Conservation (phyloP, 2,888 invertebrate genomes). For the Andrena hattorfiana region DNA sequence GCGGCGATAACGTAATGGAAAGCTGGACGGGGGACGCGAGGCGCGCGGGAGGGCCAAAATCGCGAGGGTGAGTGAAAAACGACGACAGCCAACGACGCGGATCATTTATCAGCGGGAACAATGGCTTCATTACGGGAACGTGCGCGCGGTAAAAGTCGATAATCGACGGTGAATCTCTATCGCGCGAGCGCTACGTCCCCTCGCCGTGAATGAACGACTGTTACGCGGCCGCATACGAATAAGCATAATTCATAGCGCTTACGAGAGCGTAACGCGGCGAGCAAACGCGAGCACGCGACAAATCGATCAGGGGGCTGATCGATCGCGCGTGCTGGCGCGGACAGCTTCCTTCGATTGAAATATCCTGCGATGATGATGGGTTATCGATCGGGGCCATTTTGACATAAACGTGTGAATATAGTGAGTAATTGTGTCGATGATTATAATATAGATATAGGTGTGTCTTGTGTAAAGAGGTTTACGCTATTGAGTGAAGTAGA, state of each 20-base stretch:
- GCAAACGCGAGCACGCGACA: conserved; percentile 40
- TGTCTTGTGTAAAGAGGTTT: no score
- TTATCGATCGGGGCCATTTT: no score
- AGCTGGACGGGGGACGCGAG: background rate
- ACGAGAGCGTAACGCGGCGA: conserved; percentile 25
- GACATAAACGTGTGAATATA: no score
- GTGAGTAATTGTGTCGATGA: no score
- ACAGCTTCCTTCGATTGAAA: no score
- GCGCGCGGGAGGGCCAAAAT: background rate
- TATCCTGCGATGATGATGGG: no score
- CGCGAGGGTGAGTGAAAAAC: background rate
- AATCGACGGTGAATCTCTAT: conserved; percentile 20
- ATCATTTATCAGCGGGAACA: conserved; percentile 44
- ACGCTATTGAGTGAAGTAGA: no score
- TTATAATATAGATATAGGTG: no score
- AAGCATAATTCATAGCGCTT: conserved; percentile 44
- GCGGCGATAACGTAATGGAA: conserved; percentile 30
- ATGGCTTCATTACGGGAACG: conserved; percentile 41
- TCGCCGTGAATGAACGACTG: conserved; percentile 39
- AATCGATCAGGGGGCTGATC: background rate
- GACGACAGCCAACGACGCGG: conserved; percentile 19
- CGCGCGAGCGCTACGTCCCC: background rate
- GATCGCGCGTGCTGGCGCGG: no score
- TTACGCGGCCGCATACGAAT: conserved; percentile 9
- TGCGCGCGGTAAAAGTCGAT: conserved; percentile 11